Percentiles rank a stretch among this genome's conserved stretches.
These are phyloP conservation scores for Melanerpes formicivorus DNA, from an alignment of 2,113 vertebrate species.

Conservation along the genomic window DNA sequence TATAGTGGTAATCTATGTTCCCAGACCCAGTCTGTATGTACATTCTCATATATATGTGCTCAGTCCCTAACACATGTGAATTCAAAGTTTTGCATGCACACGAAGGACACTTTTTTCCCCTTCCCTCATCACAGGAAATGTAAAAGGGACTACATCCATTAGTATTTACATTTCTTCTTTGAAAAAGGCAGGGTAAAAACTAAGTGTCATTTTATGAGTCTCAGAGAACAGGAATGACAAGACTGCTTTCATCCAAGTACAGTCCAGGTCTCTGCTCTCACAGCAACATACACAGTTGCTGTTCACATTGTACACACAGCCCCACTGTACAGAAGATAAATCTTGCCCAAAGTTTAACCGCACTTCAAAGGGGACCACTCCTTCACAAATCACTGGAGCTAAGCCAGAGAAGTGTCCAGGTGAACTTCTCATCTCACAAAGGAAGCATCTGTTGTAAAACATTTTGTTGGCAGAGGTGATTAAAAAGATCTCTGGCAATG, in stretches of 20 bases:
- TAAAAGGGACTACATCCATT: background rate
- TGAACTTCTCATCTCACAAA: background rate
- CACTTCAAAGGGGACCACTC: background rate
- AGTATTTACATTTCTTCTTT: background rate
- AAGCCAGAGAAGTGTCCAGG: background rate
- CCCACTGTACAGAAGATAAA: background rate
- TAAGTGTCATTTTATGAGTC: rapidly evolving
- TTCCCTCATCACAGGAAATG: background rate
- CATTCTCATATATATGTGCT: rapidly evolving
- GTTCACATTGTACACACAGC: background rate
- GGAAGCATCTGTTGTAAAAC: background rate
- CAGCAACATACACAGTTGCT: rapidly evolving
- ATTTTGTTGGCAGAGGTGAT: background rate
- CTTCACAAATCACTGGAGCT: background rate
- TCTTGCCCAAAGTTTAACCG: background rate
- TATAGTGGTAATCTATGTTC: background rate
- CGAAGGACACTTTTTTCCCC: too few species aligned
- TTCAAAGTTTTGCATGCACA: background rate
- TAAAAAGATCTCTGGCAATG: background rate
- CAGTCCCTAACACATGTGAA: background rate
- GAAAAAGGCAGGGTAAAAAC: background rate
- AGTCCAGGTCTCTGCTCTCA: background rate
- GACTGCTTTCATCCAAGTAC: background rate
- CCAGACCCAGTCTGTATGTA: rapidly evolving
- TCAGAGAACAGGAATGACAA: rapidly evolving